Base-by-base conservation (phyloP, 2,888 invertebrate genomes). In the Protophormia terraenovae region DNA sequence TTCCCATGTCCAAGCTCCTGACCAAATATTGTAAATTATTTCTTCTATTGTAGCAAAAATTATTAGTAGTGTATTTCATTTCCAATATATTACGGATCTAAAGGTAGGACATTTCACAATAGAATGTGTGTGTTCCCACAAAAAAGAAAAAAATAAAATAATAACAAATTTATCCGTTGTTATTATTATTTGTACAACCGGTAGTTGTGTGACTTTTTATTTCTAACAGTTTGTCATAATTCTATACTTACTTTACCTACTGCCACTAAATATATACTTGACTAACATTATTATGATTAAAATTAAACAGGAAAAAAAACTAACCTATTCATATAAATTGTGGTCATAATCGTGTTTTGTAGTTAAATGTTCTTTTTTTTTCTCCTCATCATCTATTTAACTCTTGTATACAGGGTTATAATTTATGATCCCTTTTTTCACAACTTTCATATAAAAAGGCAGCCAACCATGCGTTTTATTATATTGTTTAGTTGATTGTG, bases 291-390 rank as follows among this genome's bases (percentile, higher is more conserved):
- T 78, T 69, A 47, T 60, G 45, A 67, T 69, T 71, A 69, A 84
- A 72, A 60, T 80, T 1, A 75, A 62, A 53, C 19, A 53, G 24
- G 5, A 38, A 60, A 80, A 35, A 69, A 69, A 50, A 29, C 24
- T 64, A 24, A 62, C 24, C 58, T 60, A 69, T 81, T 81, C 77
- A 62, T 62, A 78, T 24, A 73, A 73, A 67, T 81, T 81, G 73
- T 82, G 72, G 84, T 73, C 78, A 82, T 62, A 85, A 69, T 85
- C 45, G 73, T 85, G 73, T 82, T 78, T 73, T 78, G 14, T 75
- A 82, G 60, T 82, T 78, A 85, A 82, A 82, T 82, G 47, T 82
- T 82, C 29, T 78, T 41, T 72, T 50, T 41, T 47, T 38, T 64
- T 16, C 16, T 72, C 64, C 55, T 78, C 58, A 72, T 67, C 53